A percentile compares a stretch with the other conserved stretches of the same genome.
These are phyloP conservation scores for Myotis daubentonii DNA, from an alignment of 2,797 vertebrate species.

Conservation along the genomic window DNA sequence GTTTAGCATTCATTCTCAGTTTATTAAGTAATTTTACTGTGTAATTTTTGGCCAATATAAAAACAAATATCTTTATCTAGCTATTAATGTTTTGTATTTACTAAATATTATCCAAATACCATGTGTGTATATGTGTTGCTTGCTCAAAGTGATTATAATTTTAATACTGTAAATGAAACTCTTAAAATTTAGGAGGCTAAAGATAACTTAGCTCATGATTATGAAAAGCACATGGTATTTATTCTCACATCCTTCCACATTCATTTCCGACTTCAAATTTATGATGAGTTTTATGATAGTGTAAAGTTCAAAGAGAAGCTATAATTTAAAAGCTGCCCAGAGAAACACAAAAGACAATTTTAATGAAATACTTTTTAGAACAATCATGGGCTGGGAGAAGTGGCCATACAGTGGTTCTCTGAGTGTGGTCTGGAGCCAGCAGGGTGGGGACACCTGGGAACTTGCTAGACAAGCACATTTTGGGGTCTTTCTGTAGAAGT, in stretches of 20 bases:
- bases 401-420: neutral
- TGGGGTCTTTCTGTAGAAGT: fast-evolving
- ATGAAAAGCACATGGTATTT: neutral
- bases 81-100: neutral
- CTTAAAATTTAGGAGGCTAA: neutral
- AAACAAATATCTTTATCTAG: neutral
- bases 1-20: neutral
- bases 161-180: neutral
- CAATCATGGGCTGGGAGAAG: neutral
- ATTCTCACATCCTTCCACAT: conserved; percentile 6
- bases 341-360: conserved; percentile 15
- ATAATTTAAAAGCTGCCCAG: conserved; percentile 40
- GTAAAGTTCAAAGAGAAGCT: conserved; percentile 38
- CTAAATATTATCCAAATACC: neutral
- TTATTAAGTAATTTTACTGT: neutral
- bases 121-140: neutral
- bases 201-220: neutral
- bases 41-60: neutral
- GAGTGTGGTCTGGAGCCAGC: neutral
- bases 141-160: neutral
- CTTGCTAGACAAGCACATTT: neutral
- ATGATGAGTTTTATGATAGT: conserved; percentile 51
- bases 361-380: conserved; percentile 32
- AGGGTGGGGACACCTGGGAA: neutral
- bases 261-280: conserved; percentile 53